These are phyloP conservation scores for Pica pica DNA, from an alignment of 2,113 vertebrate genomes.

Conservation along the genomic window DNA sequence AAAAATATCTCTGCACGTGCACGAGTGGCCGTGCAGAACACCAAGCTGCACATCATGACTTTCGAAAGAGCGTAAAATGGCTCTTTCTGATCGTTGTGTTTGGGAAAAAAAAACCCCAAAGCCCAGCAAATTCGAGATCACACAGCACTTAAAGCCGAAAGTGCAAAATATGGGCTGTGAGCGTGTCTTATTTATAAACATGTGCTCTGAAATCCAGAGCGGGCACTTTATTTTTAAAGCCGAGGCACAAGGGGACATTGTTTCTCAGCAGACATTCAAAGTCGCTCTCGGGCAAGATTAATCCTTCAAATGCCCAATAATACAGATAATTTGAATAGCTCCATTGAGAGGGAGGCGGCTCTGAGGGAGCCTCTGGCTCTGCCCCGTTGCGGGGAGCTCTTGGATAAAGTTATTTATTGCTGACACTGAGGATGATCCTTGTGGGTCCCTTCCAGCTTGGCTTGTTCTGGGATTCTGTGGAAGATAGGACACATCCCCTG, in stretches of 20 bases:
- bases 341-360: constrained; percentile 35
- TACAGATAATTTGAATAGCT: constrained; percentile 50
- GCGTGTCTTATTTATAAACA: constrained; percentile 63
- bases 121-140: constrained; percentile 12
- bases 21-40: neutral
- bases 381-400: neutral
- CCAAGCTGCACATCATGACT: constrained; percentile 48
- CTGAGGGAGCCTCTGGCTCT: neutral
- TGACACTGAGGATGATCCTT: neutral
- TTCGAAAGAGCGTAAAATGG: constrained; percentile 50
- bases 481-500: neutral
- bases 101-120: neutral
- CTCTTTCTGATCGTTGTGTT: constrained; percentile 62
- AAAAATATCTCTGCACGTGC: neutral
- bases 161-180: constrained; percentile 54
- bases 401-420: neutral
- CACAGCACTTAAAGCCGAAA: constrained; percentile 24
- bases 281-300: constrained; percentile 53
- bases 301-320: constrained; percentile 48
- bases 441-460: neutral
- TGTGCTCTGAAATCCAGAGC: constrained; percentile 1
- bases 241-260: constrained; percentile 63
- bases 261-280: constrained; percentile 36
- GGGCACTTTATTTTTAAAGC: constrained; percentile 50
- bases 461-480: neutral